Base-by-base conservation (phyloP, 2,797 vertebrate species). In the Pyrrhura leucotis region DNA sequence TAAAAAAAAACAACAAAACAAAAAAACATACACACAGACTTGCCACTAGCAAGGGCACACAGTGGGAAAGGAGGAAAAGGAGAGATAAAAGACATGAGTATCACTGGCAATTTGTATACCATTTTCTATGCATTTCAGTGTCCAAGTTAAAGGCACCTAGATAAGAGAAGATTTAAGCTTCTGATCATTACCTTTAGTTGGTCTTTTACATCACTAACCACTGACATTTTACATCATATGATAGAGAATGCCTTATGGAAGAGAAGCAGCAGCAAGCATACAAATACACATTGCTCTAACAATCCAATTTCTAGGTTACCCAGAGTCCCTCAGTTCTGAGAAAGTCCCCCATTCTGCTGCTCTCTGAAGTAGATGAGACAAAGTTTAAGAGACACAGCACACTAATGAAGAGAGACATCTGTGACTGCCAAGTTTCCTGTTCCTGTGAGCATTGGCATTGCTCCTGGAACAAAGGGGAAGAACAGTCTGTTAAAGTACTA, bases 381-480 rank as follows among this genome's bases (percentile, higher is more conserved):
- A 74, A 85, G 65, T 56, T 67, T 71, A 72, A 59, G n/a, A 89
- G 74, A 58, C 18, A 50, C 47, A 37, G 20, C 0, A 0, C 3
- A 0, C 61, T 78, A 78, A 81, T 40, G 63, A 39, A 66, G 31
- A 90, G 28, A 84, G 39, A 62, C 2, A 1, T 3, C 25, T 76
- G 31, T 1, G 4, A 44, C 87, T 89, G 78, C 71, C 89, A 91
- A 68, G 45, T 65, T 89, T 89, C 51, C 89, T 74, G 61, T 71
- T 94, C 65, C 75, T 74, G 59, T 2, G 3, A 92, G 82, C 2
- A 3, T 56, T 93, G 91, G 75, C 87, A 74, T 37, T 44, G 65
- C 78, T 95, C 85, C 89, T 85, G 87, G 92, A 90, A 85, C 56
- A 48, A 37, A 83, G 67, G 22, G 20, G 67, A 93, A 85, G 58